A percentile compares a stretch with the other conserved stretches of the same genome.
These are phyloP conservation scores for Prunella fulvescens DNA, from an alignment of 2,113 vertebrate genomes.

Conservation along the genomic window DNA sequence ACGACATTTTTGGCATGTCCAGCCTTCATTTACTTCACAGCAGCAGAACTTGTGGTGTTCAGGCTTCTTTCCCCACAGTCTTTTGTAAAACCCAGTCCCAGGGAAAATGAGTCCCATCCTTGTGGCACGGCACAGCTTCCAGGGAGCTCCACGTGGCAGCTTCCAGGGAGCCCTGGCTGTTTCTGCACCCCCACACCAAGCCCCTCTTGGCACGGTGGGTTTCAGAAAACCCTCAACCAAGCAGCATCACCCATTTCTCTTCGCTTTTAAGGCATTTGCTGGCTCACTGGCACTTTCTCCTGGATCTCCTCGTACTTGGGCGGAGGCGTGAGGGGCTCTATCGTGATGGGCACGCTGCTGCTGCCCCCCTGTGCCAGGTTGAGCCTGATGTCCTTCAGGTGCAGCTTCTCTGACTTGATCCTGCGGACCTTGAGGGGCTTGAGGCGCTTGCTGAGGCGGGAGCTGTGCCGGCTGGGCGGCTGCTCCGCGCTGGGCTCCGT, in stretches of 20 bases:
- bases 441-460: slow-evolving; percentile 77
- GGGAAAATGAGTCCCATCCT: neutral
- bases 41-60: neutral
- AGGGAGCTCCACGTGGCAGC: neutral
- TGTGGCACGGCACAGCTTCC: neutral
- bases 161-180: neutral
- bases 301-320: slow-evolving; percentile 87
- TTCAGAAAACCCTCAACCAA: neutral
- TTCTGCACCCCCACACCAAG: neutral
- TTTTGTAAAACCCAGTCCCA: neutral
- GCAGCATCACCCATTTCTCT: neutral
- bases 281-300: slow-evolving; percentile 29
- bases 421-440: slow-evolving; percentile 87
- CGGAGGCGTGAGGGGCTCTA: slow-evolving; percentile 91
- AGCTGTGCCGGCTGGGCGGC: slow-evolving; percentile 46
- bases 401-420: slow-evolving; percentile 91
- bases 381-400: slow-evolving; percentile 79
- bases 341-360: slow-evolving; percentile 59
- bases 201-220: neutral
- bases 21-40: neutral
- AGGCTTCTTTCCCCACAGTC: neutral
- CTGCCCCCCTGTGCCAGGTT: slow-evolving; percentile 67
- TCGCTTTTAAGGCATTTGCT: slow-evolving; percentile 46
- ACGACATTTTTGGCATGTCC: neutral
- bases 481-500: neutral